Conservation (phyloP, 2,113 vertebrate genomes). For the Pachyramphus minor region DNA sequence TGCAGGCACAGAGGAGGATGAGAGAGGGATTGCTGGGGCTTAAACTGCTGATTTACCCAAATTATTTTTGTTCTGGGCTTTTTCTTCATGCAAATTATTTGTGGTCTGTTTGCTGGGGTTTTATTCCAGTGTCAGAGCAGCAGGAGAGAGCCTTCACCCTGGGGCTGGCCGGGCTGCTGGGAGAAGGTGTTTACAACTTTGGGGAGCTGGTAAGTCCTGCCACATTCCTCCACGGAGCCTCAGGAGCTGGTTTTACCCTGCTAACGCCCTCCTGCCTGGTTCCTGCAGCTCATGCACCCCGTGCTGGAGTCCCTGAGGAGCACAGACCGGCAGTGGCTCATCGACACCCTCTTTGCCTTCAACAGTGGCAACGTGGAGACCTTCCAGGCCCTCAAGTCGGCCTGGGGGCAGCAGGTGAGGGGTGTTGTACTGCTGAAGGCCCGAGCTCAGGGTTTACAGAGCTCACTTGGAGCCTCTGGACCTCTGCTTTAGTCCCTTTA, state of each 20-base stretch:
- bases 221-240: not conserved
- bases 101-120: not conserved
- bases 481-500: no score
- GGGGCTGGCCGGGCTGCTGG: slow-evolving; percentile 91
- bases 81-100: not conserved
- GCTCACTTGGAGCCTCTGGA: fast-evolving
- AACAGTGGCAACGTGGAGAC: slow-evolving; percentile 94
- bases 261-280: not conserved
- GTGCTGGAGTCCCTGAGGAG: slow-evolving; percentile 90
- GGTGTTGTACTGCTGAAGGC: no score
- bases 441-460: fast-evolving
- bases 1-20: not conserved
- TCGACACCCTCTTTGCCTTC: slow-evolving; percentile 94
- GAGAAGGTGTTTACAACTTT: slow-evolving; percentile 97
- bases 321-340: slow-evolving; percentile 96
- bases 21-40: not conserved
- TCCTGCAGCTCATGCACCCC: slow-evolving; percentile 91
- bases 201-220: slow-evolving; percentile 86
- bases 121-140: slow-evolving; percentile 85
- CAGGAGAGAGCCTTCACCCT: slow-evolving; percentile 96
- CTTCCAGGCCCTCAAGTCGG: slow-evolving; percentile 87
- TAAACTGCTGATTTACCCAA: not conserved
- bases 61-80: not conserved
- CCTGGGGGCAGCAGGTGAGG: slow-evolving; percentile 95
- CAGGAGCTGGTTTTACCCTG: not conserved